Conservation (phyloP, 2,113 vertebrate genomes). For the Acrocephalus arundinaceus region DNA sequence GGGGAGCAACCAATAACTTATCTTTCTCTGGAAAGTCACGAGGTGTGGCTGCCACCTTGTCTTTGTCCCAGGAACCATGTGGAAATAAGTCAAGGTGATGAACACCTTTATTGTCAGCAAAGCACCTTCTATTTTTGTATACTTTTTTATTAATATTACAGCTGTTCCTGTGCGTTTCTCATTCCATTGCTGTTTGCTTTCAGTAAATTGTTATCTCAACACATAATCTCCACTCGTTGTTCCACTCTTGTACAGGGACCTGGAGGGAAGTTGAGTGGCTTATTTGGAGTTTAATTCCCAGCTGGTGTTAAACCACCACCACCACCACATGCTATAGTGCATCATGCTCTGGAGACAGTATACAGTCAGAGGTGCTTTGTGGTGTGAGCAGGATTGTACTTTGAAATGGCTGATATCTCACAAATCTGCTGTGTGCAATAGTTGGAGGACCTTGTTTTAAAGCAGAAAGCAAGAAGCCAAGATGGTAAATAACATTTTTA, state of each 20-base stretch:
- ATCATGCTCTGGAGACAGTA: neutral
- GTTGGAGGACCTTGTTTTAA: neutral
- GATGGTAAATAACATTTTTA: neutral
- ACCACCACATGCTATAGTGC: neutral
- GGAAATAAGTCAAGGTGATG: neutral
- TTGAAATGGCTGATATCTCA: neutral
- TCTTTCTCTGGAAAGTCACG: neutral
- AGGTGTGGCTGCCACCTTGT: neutral
- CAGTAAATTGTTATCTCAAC: neutral
- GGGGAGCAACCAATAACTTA: neutral
- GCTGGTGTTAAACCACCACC: too few relatives aligned
- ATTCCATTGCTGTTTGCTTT: neutral
- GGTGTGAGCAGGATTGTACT: neutral
- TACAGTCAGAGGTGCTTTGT: neutral
- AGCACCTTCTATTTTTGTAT: neutral
- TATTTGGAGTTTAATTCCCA: neutral
- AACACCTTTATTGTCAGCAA: neutral
- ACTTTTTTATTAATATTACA: neutral
- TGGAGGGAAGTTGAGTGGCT: neutral
- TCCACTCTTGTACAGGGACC: neutral
- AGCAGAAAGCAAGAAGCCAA: neutral
- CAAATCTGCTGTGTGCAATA: neutral
- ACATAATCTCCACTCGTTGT: neutral
- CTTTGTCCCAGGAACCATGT: neutral
- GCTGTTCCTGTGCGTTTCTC: rapidly evolving